phyloP scores from a whole-genome alignment of 1,140 invertebrate genomes.

The Euschistus heros region DNA sequence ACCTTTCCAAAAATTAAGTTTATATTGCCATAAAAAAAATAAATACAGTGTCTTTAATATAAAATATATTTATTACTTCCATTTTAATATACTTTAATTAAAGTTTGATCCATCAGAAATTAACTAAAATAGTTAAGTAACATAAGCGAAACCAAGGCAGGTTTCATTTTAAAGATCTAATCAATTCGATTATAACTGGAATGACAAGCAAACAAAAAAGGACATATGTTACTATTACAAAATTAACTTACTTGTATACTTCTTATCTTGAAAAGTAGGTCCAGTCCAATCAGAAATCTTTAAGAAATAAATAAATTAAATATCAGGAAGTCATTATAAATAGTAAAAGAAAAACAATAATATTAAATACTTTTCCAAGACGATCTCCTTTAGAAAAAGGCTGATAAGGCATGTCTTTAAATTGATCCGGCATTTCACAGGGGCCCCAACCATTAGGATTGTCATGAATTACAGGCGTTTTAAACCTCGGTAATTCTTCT shows the following conservation, averaged over 20 bases:
- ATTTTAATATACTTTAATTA: no score
- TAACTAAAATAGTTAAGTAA: no score
- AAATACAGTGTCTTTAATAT: no score
- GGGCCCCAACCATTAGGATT: constrained; percentile 93
- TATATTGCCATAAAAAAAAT: no score
- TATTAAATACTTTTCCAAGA: constrained; percentile 66
- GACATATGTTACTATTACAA: constrained; percentile 12
- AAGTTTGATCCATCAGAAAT: no score
- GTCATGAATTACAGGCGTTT: constrained; percentile 65
- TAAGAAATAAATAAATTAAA: constrained; percentile 24
- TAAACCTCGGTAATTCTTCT: constrained; percentile 22
- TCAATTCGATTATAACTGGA: no score
- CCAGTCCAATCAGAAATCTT: constrained; percentile 96
- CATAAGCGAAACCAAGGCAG: no score
- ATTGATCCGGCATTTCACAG: constrained; percentile 84
- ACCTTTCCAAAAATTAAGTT: no score
- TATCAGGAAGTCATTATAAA: background rate
- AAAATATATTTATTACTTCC: no score
- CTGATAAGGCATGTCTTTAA: constrained; percentile 96
- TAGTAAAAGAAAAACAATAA: constrained; percentile 6
- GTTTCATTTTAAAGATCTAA: no score
- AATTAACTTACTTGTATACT: constrained; percentile 74
- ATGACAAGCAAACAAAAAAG: background rate
- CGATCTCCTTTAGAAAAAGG: constrained; percentile 95
- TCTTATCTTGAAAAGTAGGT: constrained; percentile 87